These are phyloP conservation scores for Prorops nasuta DNA, from an alignment of 1,140 invertebrate species.

Conservation along the genomic window DNA sequence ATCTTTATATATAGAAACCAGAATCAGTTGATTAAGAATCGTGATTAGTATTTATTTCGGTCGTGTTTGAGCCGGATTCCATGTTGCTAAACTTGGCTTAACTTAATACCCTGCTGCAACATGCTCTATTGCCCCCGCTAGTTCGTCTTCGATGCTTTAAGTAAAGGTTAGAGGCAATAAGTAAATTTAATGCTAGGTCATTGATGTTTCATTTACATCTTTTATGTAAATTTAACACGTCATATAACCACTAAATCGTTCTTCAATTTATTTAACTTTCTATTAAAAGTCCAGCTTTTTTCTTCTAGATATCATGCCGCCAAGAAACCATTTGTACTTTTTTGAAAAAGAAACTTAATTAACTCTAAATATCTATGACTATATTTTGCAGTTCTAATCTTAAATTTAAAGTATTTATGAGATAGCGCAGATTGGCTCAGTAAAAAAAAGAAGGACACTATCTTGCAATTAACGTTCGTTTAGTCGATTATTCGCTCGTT, in stretches of 20 bases:
- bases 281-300: too few species aligned
- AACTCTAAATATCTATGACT: too few species aligned
- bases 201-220: neutral
- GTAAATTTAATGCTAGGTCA: neutral
- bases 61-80: constrained; percentile 48
- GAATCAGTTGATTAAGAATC: constrained; percentile 47
- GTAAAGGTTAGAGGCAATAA: neutral
- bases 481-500: too few species aligned
- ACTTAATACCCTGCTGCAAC: constrained; percentile 40
- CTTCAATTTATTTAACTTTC: too few species aligned
- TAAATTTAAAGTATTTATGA: too few species aligned
- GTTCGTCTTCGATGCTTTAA: neutral
- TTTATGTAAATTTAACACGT: neutral
- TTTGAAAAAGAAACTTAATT: too few species aligned
- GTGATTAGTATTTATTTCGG: constrained; percentile 54
- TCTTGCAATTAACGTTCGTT: too few species aligned
- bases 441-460: too few species aligned
- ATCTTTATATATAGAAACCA: constrained; percentile 25
- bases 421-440: too few species aligned
- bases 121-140: constrained; percentile 54
- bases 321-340: too few species aligned
- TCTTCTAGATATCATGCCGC: too few species aligned
- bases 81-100: constrained; percentile 45
- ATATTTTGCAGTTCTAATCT: too few species aligned
- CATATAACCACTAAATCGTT: neutral